Evolutionary conservation across 2,797 vertebrate genomes (phyloP).

Genomic region (Pelodytes ibericus): DNA sequence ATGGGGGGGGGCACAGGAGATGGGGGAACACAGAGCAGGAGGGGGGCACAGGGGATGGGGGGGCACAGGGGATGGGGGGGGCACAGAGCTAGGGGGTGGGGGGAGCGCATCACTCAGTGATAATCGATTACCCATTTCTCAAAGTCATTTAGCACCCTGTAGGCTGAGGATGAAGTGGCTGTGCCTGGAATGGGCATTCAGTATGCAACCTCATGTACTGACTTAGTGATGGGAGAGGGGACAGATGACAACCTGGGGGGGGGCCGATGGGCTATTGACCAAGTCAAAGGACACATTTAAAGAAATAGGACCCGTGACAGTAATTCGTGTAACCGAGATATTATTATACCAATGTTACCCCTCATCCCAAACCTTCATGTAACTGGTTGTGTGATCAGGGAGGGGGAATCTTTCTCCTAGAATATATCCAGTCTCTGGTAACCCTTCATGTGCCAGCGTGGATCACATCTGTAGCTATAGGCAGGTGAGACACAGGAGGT

Average conservation of each 20-base stretch:
- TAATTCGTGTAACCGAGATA: too few species aligned
- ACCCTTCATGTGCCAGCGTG: too few species aligned
- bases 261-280: conserved; percentile 34
- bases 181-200: conserved; percentile 79
- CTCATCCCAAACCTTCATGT: too few species aligned
- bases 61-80: conserved; percentile 60
- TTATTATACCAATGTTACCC: too few species aligned
- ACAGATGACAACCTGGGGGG: conserved; percentile 27
- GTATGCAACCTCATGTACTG: conserved; percentile 85
- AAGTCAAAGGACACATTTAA: neutral
- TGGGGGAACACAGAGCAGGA: too few species aligned
- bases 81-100: conserved; percentile 64
- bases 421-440: too few species aligned
- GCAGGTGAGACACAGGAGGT: too few species aligned
- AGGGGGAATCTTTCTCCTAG: too few species aligned
- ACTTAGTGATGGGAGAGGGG: conserved; percentile 53
- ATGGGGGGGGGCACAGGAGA: too few species aligned
- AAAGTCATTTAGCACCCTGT: conserved; percentile 89
- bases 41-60: conserved; percentile 71
- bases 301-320: neutral
- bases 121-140: conserved; percentile 94
- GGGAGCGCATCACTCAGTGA: conserved; percentile 78
- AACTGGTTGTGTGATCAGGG: too few species aligned
- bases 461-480: too few species aligned
- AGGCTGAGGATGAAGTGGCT: conserved; percentile 75